A percentile compares a stretch with the other conserved stretches of the same genome.
Evolutionary conservation across 2,113 vertebrate genomes (phyloP).

Genomic region (Oryzias celebensis): DNA sequence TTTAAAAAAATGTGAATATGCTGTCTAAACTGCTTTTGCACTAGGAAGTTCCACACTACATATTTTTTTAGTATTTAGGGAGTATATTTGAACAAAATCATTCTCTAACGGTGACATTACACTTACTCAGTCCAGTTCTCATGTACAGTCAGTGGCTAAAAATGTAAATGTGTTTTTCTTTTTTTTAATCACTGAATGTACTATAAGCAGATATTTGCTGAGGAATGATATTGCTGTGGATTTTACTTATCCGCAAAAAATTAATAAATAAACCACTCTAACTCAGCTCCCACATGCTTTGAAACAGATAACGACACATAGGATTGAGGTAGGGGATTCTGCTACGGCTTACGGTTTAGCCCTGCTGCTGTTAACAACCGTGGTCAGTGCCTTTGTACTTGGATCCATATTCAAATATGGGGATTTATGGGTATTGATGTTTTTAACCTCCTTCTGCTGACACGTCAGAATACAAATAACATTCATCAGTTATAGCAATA

Average conservation of each 20-base stretch:
- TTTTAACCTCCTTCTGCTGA: conserved; percentile 72
- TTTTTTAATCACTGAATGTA: conserved; percentile 39
- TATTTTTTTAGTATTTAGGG: too few species aligned
- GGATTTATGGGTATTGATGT: conserved; percentile 70
- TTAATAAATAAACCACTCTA: not conserved
- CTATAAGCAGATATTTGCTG: conserved; percentile 38
- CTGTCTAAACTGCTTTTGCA: too few species aligned
- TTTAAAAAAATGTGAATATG: too few species aligned
- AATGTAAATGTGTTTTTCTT: too few species aligned
- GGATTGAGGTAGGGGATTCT: conserved; percentile 49
- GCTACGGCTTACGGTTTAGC: conserved; percentile 43
- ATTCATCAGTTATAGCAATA: conserved; percentile 51
- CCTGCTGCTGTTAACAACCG: conserved; percentile 38
- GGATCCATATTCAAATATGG: conserved; percentile 71
- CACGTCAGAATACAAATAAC: conserved; percentile 58
- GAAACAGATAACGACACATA: conserved; percentile 45
- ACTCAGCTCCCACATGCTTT: conserved; percentile 39
- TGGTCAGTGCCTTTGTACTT: conserved; percentile 57
- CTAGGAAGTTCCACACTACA: too few species aligned
- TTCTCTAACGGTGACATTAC: too few species aligned
- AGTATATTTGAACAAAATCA: too few species aligned
- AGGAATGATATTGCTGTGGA: conserved; percentile 45
- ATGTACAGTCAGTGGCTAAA: too few species aligned
- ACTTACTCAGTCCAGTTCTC: too few species aligned
- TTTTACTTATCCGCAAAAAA: conserved; percentile 47